Evolutionary conservation across 1,140 invertebrate genomes (phyloP).

Genomic region (Adelges cooleyi): DNA sequence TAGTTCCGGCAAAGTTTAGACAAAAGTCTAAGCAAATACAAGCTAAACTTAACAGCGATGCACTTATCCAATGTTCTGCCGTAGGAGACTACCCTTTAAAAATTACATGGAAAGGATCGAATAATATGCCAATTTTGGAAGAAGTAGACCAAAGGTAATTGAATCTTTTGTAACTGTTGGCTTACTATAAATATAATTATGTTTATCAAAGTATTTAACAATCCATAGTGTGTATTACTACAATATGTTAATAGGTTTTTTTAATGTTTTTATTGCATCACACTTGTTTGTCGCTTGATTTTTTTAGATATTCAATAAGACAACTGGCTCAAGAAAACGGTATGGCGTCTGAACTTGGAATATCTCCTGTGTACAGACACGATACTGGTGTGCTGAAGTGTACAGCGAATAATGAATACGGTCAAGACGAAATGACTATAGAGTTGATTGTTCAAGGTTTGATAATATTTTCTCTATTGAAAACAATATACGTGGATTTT

Average conservation of each 20-base stretch:
- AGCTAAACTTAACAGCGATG: slow-evolving; percentile 58
- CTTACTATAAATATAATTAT: too few relatives aligned
- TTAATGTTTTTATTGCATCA: too few relatives aligned
- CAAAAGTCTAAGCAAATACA: slow-evolving; percentile 64
- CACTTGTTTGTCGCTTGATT: too few relatives aligned
- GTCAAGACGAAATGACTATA: slow-evolving; percentile 80
- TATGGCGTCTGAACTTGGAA: slow-evolving; percentile 69
- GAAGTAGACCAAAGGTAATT: slow-evolving; percentile 51
- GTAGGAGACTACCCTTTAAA: slow-evolving; percentile 79
- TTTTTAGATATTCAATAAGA: slow-evolving; percentile 48
- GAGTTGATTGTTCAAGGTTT: slow-evolving; percentile 80
- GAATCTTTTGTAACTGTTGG: too few relatives aligned
- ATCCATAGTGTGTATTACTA: too few relatives aligned
- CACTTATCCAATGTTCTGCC: slow-evolving; percentile 72
- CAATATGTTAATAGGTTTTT: too few relatives aligned
- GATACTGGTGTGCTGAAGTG: slow-evolving; percentile 85
- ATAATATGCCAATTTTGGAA: slow-evolving; percentile 46
- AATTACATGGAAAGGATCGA: slow-evolving; percentile 57
- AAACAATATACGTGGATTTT: too few relatives aligned
- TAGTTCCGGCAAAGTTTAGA: slow-evolving; percentile 73
- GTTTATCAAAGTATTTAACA: too few relatives aligned
- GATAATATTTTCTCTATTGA: neutral
- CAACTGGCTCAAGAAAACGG: slow-evolving; percentile 66
- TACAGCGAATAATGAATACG: slow-evolving; percentile 74
- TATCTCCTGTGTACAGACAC: slow-evolving; percentile 67